These are phyloP conservation scores for Phrynocephalus guinanensis DNA, from an alignment of 2,797 vertebrate species.

Conservation along the genomic window DNA sequence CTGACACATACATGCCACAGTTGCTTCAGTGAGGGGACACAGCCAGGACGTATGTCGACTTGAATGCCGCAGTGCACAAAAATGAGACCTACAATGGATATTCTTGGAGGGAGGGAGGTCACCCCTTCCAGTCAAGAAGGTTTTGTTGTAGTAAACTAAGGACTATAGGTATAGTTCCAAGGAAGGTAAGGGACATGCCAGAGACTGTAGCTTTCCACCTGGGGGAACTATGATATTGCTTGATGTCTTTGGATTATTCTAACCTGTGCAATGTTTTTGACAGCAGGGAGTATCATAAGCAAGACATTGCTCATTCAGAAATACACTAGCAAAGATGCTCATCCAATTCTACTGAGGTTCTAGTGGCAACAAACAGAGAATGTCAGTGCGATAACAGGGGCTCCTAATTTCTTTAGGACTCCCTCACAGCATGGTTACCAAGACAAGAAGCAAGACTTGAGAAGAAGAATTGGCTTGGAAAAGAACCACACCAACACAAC, in stretches of 20 bases:
- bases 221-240: too few relatives aligned
- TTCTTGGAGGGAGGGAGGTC: too few relatives aligned
- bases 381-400: neutral
- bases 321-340: too few relatives aligned
- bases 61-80: neutral
- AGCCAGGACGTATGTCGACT: neutral
- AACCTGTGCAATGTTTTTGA: neutral
- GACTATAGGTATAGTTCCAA: too few relatives aligned
- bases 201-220: too few relatives aligned
- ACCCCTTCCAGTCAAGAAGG: too few relatives aligned
- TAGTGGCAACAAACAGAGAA: neutral
- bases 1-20: neutral
- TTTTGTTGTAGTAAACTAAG: too few relatives aligned
- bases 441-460: neutral
- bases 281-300: neutral
- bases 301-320: neutral
- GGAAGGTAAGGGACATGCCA: too few relatives aligned
- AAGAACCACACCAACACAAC: neutral
- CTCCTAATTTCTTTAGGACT: neutral
- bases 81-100: neutral
- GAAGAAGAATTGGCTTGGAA: neutral
- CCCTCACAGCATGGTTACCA: neutral
- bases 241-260: neutral
- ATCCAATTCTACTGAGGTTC: neutral
- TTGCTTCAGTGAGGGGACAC: neutral